Percentiles rank a stretch among this genome's conserved stretches.
Evolutionary conservation across 37 sponge, comb jelly and placozoan genomes (phyloP).

Genomic region (Ianthella basta): DNA sequence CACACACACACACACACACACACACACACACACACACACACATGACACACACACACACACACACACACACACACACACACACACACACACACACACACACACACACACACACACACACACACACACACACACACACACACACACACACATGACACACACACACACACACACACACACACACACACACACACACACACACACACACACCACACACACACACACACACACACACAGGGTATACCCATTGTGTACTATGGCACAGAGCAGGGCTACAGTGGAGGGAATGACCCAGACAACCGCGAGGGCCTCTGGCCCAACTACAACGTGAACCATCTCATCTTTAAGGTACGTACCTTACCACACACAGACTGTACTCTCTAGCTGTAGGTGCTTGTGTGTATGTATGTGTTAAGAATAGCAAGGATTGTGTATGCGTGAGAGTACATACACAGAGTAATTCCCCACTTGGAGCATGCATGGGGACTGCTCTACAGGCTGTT

Average conservation of each 20-base stretch:
- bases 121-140: not conserved
- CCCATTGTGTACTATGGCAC: slow-evolving; percentile 88
- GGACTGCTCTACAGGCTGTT: too few species aligned
- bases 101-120: not conserved
- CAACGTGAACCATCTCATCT: slow-evolving; percentile 53
- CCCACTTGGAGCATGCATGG: too few species aligned
- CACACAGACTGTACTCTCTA: too few species aligned
- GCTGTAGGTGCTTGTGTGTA: too few species aligned
- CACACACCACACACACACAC: too few species aligned
- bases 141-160: not conserved
- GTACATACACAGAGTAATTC: too few species aligned
- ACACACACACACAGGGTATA: slow-evolving; percentile 59
- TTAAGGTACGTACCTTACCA: slow-evolving; percentile 22
- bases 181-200: not conserved
- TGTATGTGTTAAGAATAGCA: too few species aligned
- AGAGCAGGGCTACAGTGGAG: slow-evolving; percentile 74
- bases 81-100: not conserved
- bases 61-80: not conserved
- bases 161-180: not conserved
- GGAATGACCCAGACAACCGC: slow-evolving; percentile 60
- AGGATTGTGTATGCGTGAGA: too few species aligned
- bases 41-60: not conserved
- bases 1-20: not conserved
- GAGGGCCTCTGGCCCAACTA: slow-evolving; percentile 76
- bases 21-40: too few species aligned